Base-by-base conservation (phyloP, 2,888 invertebrate genomes). In the Hydraecia micacea region DNA sequence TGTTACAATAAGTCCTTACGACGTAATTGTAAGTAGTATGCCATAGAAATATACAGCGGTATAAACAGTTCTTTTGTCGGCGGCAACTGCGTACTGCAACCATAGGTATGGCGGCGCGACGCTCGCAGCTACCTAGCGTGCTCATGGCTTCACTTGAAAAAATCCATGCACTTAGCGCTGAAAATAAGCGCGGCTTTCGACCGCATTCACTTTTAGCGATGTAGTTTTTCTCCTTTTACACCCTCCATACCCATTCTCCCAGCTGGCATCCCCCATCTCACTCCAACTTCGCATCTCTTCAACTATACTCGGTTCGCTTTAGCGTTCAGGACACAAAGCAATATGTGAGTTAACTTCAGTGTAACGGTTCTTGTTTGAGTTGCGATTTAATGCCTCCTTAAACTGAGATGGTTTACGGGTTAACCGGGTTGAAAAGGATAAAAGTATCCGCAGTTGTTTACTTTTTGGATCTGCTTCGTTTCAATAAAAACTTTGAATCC, bases 351-450 rank as follows among this genome's bases (percentile, higher is more conserved):
- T 96, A 96, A 96, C 96, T 96, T 96, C 96, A 94, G 92, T 96
- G 96, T 96, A 96, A 96, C 96, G 95, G 95, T 94, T 96, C 96
- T 96, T 96, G 97, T 97, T 96, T 96, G 96, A 96, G 96, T 97
- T 96, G 96, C 96, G 96, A 96, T 97, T 96, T 97, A 96, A 97
- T 96, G 97, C 96, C 96, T 96, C 96, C 96, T 96, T 96, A 96
- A 97, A 96, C 96, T 96, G 96, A 96, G 96, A 96, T 96, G 96
- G 95, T 97, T 97, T 96, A 96, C 95, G 95, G 96, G 96, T 96
- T 96, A 96, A 95, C 96, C 95, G 94, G 94, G 92, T 93, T 93
- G 95, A 95, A 95, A 95, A 93, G 95, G 96, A 95, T 96, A 94
- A 95, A 95, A 96, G 95, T 95, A 95, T 95, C 92, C 92, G 90